Conservation (phyloP, 1,140 invertebrate species). For the Caerostris extrusa region DNA sequence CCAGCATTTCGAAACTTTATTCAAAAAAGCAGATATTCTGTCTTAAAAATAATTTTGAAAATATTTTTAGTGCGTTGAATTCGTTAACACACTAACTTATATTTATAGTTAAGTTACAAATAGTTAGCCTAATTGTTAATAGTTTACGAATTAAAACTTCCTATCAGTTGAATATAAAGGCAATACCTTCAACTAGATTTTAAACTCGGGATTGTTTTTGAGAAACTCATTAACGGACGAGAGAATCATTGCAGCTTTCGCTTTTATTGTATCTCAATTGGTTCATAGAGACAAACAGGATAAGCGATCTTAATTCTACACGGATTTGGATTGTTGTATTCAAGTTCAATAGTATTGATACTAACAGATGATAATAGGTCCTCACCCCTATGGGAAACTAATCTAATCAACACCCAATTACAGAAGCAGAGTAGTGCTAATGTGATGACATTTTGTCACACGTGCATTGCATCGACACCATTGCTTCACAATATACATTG, state of each 20-base stretch:
- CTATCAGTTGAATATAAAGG: neutral
- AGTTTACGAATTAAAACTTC: neutral
- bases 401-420: constrained; percentile 62
- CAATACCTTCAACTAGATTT: neutral
- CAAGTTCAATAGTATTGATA: neutral
- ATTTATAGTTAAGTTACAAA: too few relatives aligned
- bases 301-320: neutral
- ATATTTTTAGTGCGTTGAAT: too few relatives aligned
- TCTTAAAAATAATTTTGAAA: neutral
- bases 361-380: neutral
- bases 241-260: neutral
- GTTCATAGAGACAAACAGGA: neutral
- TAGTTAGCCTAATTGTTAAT: too few relatives aligned
- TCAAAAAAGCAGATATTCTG: neutral
- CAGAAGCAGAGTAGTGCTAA: constrained; percentile 49
- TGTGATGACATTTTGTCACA: constrained; percentile 63
- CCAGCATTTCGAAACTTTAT: neutral
- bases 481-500: constrained; percentile 21
- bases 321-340: neutral
- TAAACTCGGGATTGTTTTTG: neutral
- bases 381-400: constrained; percentile 30
- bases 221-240: neutral
- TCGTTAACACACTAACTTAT: too few relatives aligned
- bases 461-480: constrained; percentile 5
- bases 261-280: neutral